phyloP scores from a whole-genome alignment of 1,140 invertebrate genomes.

The Procambarus virginalis region DNA sequence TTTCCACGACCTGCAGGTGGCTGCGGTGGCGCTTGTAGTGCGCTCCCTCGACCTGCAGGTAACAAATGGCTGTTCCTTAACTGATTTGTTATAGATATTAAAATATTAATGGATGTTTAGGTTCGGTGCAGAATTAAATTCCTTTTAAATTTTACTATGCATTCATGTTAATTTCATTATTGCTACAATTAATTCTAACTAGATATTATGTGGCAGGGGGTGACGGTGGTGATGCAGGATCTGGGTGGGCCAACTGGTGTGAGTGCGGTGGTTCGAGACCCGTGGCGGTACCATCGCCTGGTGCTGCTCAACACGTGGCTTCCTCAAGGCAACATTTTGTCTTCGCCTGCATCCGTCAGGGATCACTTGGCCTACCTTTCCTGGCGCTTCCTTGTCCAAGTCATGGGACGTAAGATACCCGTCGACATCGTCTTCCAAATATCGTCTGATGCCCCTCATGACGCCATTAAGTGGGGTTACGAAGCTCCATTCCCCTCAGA shows the following conservation, averaged over 20 bases:
- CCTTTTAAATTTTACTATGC: too few relatives aligned
- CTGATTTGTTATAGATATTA: too few relatives aligned
- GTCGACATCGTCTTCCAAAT: conserved; percentile 23
- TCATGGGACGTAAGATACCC: conserved; percentile 24
- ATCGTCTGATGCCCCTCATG: conserved; percentile 14
- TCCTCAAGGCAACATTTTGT: conserved; percentile 35
- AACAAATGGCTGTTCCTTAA: neutral
- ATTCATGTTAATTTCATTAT: too few relatives aligned
- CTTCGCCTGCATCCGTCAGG: neutral
- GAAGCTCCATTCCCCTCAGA: conserved; percentile 45
- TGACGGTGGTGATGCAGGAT: conserved; percentile 44
- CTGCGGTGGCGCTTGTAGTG: conserved; percentile 23
- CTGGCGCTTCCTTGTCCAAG: neutral
- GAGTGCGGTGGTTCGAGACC: conserved; percentile 39
- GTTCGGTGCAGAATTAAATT: too few relatives aligned
- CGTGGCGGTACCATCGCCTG: conserved; percentile 33
- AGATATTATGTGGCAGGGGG: conserved; percentile 22
- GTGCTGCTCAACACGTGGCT: conserved; percentile 57
- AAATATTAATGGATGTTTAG: too few relatives aligned
- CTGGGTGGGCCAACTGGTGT: conserved; percentile 54
- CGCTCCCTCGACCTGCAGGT: conserved; percentile 35
- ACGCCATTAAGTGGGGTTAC: conserved; percentile 8
- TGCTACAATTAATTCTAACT: too few relatives aligned
- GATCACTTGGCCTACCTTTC: conserved; percentile 22
- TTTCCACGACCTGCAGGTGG: conserved; percentile 33